phyloP scores from a whole-genome alignment of 2,113 vertebrate genomes.

The Sinocyclocheilus anshuiensis region DNA sequence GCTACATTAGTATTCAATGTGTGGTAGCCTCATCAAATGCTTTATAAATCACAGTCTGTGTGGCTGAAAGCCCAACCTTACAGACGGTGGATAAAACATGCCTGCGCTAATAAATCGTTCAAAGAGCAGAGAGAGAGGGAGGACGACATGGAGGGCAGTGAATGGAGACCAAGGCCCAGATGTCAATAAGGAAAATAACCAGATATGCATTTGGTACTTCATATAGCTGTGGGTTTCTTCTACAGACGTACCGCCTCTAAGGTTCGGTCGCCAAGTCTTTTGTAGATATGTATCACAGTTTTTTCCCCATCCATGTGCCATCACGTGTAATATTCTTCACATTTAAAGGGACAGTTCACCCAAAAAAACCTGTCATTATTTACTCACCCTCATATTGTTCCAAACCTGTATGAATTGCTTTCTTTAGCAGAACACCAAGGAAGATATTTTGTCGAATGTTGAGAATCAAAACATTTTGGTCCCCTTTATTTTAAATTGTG shows the following conservation, averaged over 20 bases:
- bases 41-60: constrained; percentile 47
- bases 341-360: too few relatives aligned
- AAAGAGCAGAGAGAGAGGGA: constrained; percentile 6
- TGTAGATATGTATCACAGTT: too few relatives aligned
- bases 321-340: too few relatives aligned
- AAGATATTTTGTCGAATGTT: neutral
- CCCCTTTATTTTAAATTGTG: too few relatives aligned
- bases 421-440: too few relatives aligned
- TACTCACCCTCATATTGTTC: too few relatives aligned
- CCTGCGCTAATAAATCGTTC: constrained; percentile 38
- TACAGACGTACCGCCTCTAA: too few relatives aligned
- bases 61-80: constrained; percentile 18
- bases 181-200: neutral
- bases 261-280: too few relatives aligned
- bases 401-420: too few relatives aligned
- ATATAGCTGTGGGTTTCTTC: neutral
- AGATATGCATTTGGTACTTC: neutral
- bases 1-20: constrained; percentile 41
- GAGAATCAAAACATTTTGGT: too few relatives aligned
- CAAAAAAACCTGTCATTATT: too few relatives aligned
- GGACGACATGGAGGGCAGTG: constrained; percentile 6
- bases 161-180: neutral
- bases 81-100: constrained; percentile 23
- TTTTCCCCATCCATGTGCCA: too few relatives aligned
- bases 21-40: constrained; percentile 41